These are phyloP conservation scores for Synanceia verrucosa DNA, from an alignment of 2,797 vertebrate species.

Conservation along the genomic window DNA sequence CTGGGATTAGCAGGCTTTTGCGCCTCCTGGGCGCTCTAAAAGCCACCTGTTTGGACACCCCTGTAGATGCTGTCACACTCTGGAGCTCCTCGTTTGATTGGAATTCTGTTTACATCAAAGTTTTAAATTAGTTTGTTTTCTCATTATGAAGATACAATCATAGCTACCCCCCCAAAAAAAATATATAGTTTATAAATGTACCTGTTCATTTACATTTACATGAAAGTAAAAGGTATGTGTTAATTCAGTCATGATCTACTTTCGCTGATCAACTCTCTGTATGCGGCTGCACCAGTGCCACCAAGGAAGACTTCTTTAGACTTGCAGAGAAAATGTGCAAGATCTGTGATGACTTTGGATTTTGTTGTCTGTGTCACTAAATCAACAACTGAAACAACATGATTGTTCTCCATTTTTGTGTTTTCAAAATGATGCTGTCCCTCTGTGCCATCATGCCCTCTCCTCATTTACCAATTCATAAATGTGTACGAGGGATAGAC, in stretches of 20 bases:
- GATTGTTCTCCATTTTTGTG: not conserved
- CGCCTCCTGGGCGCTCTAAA: slow-evolving; percentile 67
- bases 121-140: slow-evolving; percentile 9
- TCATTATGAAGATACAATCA: not conserved
- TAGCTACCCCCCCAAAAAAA: not conserved
- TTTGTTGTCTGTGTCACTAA: not conserved
- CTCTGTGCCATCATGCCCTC: slow-evolving; percentile 12
- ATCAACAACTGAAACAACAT: not conserved
- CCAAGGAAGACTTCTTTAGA: not conserved
- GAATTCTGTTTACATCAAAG: slow-evolving; percentile 35
- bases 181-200: not conserved
- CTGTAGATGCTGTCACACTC: slow-evolving; percentile 49
- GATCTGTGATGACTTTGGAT: not conserved
- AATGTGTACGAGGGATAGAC: slow-evolving; percentile 7
- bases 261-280: too few relatives aligned
- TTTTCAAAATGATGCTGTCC: not conserved
- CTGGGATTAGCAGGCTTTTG: slow-evolving; percentile 72
- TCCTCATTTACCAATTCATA: slow-evolving; percentile 33
- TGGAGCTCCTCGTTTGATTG: slow-evolving; percentile 35
- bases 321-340: not conserved
- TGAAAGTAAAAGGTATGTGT: not conserved
- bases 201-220: too few relatives aligned
- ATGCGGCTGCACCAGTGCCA: too few relatives aligned
- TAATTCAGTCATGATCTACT: not conserved
- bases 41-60: slow-evolving; percentile 76